Evolutionary conservation across 2,888 invertebrate genomes (phyloP).

Genomic region (Pyrgus malvae): DNA sequence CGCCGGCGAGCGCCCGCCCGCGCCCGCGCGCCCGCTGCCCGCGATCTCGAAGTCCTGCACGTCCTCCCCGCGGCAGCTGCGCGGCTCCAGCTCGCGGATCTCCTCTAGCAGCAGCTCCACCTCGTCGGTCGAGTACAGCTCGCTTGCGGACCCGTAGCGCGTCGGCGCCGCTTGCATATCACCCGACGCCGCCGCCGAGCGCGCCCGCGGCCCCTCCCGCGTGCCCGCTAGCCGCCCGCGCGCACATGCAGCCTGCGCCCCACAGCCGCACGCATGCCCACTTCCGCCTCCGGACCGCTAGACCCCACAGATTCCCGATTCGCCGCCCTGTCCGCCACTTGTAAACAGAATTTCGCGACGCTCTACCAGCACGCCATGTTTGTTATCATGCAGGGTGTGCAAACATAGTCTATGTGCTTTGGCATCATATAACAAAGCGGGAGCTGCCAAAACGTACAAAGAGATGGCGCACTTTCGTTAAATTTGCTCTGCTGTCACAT

Average conservation of each 20-base stretch:
- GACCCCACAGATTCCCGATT: constrained; percentile 31
- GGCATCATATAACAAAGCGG: no score
- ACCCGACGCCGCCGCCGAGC: constrained; percentile 60
- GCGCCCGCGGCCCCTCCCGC: constrained; percentile 59
- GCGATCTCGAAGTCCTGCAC: constrained; percentile 81
- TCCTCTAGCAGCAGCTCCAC: constrained; percentile 81
- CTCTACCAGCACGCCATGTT: constrained; percentile 70
- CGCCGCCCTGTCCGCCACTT: constrained; percentile 35
- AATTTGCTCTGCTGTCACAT: no score
- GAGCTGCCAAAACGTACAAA: no score
- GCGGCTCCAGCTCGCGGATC: constrained; percentile 79
- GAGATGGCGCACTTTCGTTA: no score
- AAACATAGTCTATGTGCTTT: no score
- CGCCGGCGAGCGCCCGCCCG: constrained; percentile 68
- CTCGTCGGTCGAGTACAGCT: constrained; percentile 79
- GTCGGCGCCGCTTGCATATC: constrained; percentile 78
- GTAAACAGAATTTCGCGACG: constrained; percentile 60
- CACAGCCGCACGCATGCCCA: constrained; percentile 3
- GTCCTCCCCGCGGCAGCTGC: constrained; percentile 76
- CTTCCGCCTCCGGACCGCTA: constrained; percentile 52
- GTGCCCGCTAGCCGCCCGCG: constrained; percentile 52
- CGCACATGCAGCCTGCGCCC: no score
- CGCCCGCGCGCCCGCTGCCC: constrained; percentile 75
- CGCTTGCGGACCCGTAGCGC: constrained; percentile 80
- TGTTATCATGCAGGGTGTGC: constrained; percentile 70